A percentile compares a stretch with the other conserved stretches of the same genome.
These are phyloP conservation scores for Solea solea DNA, from an alignment of 2,113 vertebrate genomes.

Conservation along the genomic window DNA sequence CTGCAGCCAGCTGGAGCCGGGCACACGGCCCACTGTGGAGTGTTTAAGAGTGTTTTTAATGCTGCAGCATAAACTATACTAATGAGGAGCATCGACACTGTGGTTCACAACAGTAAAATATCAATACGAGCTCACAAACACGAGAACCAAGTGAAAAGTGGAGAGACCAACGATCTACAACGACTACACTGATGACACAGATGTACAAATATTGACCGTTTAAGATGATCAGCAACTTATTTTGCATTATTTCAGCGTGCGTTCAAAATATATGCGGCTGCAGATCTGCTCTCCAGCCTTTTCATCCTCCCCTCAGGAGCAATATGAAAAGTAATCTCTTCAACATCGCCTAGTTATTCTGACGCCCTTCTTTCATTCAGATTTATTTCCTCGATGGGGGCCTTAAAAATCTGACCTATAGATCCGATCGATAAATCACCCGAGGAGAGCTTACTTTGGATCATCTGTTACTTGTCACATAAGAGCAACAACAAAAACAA, in stretches of 20 bases:
- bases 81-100: neutral
- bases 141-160: neutral
- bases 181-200: neutral
- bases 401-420: constrained; percentile 4
- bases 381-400: constrained; percentile 3
- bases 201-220: neutral
- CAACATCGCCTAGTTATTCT: constrained; percentile 28
- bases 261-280: neutral
- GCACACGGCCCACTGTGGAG: neutral
- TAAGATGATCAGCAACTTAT: neutral
- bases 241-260: neutral
- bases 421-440: constrained; percentile 54
- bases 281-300: constrained; percentile 47
- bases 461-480: constrained; percentile 44
- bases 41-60: neutral
- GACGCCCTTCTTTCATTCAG: constrained; percentile 24
- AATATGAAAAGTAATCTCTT: constrained; percentile 48
- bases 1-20: neutral
- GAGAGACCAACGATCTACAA: neutral
- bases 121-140: neutral
- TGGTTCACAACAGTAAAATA: neutral
- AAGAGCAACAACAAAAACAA: constrained; percentile 11
- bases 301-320: constrained; percentile 35
- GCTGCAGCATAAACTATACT: neutral
- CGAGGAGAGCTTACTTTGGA: constrained; percentile 27